These are phyloP conservation scores for Conus ventricosus DNA, from an alignment of 1,140 invertebrate species.

Conservation along the genomic window DNA sequence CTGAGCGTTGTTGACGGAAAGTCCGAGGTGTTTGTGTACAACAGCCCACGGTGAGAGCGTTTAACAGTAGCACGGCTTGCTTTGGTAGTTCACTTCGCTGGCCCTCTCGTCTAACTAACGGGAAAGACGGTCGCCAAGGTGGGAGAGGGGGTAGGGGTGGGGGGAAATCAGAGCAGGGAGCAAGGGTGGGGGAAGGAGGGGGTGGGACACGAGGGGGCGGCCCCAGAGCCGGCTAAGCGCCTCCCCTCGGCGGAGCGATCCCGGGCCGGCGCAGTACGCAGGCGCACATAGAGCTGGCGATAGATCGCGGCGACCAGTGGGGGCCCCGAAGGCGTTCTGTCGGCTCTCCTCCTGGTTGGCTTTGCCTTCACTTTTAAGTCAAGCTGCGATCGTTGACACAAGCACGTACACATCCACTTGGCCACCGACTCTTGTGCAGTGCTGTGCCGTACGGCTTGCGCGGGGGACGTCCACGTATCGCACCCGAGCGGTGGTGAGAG, in stretches of 20 bases:
- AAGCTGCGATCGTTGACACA: constrained; percentile 29
- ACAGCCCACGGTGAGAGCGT: not conserved
- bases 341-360: constrained; percentile 1
- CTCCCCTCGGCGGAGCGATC: constrained; percentile 36
- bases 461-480: constrained; percentile 1
- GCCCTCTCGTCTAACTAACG: not conserved
- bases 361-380: constrained; percentile 25
- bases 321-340: constrained; percentile 15
- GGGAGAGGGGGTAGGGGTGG: not conserved
- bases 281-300: not conserved
- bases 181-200: not conserved
- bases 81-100: not conserved
- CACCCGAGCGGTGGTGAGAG: not conserved
- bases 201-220: not conserved
- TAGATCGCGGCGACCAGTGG: not conserved
- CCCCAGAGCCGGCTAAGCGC: not conserved
- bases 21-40: not conserved
- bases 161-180: not conserved
- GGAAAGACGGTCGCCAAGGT: not conserved
- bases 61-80: not conserved
- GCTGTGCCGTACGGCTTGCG: not conserved
- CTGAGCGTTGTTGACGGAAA: not conserved
- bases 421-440: not conserved
- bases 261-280: not conserved
- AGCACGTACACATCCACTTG: constrained; percentile 23